phyloP scores from a whole-genome alignment of 2,113 vertebrate genomes.

The Sphaerodactylus townsendi region DNA sequence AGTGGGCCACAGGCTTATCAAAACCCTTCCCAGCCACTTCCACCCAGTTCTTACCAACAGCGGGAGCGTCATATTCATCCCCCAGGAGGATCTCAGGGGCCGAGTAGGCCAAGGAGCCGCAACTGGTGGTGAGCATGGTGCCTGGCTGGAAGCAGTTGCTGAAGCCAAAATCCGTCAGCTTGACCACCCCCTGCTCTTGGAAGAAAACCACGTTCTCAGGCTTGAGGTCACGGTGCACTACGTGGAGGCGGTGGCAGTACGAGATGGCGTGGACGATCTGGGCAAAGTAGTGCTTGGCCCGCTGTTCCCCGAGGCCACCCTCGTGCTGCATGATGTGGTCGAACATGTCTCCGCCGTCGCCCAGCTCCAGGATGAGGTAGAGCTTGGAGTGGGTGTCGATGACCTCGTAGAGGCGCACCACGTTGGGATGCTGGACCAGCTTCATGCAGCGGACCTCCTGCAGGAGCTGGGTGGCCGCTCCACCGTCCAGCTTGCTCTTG shows the following conservation, averaged over 20 bases:
- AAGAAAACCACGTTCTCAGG: slow-evolving; percentile 92
- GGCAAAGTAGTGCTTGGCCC: slow-evolving; percentile 84
- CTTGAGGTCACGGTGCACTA: slow-evolving; percentile 89
- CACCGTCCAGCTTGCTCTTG: slow-evolving; percentile 83
- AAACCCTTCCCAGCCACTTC: too few species aligned
- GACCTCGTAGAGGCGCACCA: slow-evolving; percentile 89
- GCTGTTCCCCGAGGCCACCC: slow-evolving; percentile 77
- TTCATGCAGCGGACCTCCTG: slow-evolving; percentile 92
- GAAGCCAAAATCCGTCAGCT: slow-evolving; percentile 90
- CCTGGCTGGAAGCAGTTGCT: slow-evolving; percentile 88
- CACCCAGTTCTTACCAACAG: slow-evolving; percentile 79
- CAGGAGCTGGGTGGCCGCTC: slow-evolving; percentile 82
- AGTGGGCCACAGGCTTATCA: too few species aligned
- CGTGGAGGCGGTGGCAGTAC: slow-evolving; percentile 88
- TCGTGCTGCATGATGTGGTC: slow-evolving; percentile 89
- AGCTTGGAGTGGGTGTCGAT: slow-evolving; percentile 88
- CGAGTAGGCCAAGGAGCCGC: slow-evolving; percentile 86
- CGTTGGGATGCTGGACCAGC: slow-evolving; percentile 89
- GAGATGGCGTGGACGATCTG: slow-evolving; percentile 87
- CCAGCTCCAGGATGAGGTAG: slow-evolving; percentile 90
- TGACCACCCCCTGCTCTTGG: slow-evolving; percentile 84
- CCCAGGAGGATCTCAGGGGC: slow-evolving; percentile 88
- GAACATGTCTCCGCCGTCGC: slow-evolving; percentile 86
- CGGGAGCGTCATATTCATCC: slow-evolving; percentile 86
- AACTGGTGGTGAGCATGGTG: slow-evolving; percentile 88